Evolutionary conservation across 30 jellyfish, hydroid and myxozoan species (phyloP), one percentile per base, ranked within the genome.

Genomic region (Cassiopea xamachana): DNA sequence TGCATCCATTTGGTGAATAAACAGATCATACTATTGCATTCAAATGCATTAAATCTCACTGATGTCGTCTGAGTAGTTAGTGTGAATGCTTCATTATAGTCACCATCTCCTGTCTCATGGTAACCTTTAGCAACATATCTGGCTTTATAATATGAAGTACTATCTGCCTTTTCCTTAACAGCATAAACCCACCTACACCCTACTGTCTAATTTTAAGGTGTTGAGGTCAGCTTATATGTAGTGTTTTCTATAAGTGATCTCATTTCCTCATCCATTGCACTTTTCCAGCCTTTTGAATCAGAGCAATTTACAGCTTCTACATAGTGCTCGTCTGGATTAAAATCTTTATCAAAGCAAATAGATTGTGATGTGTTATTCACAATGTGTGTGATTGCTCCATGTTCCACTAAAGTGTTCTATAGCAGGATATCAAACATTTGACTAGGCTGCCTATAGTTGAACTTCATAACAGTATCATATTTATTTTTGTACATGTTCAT

Each of bases 1-100:
- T 43, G 69, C 91, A 71, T 84, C 92, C 92, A 84, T 84, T 69
- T 84, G 92, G 58, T 84, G 89, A 12, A 84, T 13, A 16, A 48
- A 18, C 39, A 44, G 47, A 71, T 84, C 67, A 69, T 84, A 9
- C 43, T 69, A 49, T 48, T 18, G 55, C 48, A 72, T 12, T 12
- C 50, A 72, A n/a, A 43, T 74, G 48, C 47, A 15, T 58, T 14
- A 78, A n/a, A 46, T 78, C 87, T 78, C 18, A 78, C 87, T 78
- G 87, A 78, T 51, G 75, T 18, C 75, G 48, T 78, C 49, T 62
- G 45, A n/a, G 85, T 48, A 27, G 90, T 81, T 13, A 87, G 90
- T 2, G 90, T 84, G 60, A 2, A 81, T 3, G 90, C 60, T 48
- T 81, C 81, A 58, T 81, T 46, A 64, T 58, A 81, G 67, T 81